Evolutionary conservation across 2,797 vertebrate species (phyloP).

Genomic region (Anguilla pacifica): DNA sequence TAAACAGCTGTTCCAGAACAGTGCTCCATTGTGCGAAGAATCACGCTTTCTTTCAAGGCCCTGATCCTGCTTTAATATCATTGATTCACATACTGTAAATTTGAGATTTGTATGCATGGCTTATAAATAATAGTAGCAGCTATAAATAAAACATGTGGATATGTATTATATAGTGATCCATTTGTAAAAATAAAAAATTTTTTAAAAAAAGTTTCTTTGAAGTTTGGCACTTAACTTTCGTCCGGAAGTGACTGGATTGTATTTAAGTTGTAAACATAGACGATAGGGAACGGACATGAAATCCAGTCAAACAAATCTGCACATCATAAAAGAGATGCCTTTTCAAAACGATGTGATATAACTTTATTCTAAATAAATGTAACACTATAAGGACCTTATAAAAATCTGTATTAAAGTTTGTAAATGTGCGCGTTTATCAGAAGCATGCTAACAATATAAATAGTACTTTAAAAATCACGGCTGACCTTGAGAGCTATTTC

Average conservation of each 20-base stretch:
- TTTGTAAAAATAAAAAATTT: too few relatives aligned
- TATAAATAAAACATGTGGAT: background rate
- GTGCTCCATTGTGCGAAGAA: background rate
- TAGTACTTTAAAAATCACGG: background rate
- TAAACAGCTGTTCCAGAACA: background rate
- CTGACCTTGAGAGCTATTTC: background rate
- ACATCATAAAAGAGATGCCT: background rate
- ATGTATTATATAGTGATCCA: too few relatives aligned
- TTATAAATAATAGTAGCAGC: background rate
- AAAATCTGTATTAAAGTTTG: background rate
- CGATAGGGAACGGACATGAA: background rate
- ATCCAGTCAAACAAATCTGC: background rate
- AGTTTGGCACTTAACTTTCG: background rate
- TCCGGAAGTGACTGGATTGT: background rate
- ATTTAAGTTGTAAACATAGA: background rate
- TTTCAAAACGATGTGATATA: too few relatives aligned
- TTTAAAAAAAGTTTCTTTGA: background rate
- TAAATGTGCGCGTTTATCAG: background rate
- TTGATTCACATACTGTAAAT: background rate
- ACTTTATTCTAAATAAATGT: background rate
- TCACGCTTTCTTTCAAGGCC: background rate
- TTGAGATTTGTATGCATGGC: background rate
- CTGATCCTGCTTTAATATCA: background rate
- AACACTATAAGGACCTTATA: background rate
- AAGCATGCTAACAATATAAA: background rate